phyloP scores from a whole-genome alignment of 92 coral and sea anemone genomes.

The Umimayanthus chanpuru region DNA sequence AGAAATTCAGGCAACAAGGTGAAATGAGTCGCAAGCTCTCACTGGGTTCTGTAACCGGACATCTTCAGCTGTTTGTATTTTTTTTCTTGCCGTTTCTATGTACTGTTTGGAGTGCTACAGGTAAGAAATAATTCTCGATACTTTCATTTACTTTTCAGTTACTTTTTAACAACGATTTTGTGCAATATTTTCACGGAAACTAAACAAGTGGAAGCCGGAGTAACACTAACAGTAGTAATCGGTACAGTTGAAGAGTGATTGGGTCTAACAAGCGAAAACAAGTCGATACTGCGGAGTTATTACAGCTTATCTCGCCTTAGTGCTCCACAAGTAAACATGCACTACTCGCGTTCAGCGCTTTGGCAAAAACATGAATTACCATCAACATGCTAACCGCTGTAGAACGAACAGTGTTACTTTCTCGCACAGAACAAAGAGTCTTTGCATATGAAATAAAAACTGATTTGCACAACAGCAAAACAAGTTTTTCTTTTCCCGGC shows the following conservation, averaged over 20 bases:
- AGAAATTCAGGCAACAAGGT: background rate
- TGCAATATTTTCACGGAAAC: background rate
- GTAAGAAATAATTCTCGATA: background rate
- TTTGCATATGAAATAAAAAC: background rate
- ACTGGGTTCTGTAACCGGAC: constrained; percentile 15
- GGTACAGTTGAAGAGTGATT: constrained; percentile 12
- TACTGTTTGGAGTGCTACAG: background rate
- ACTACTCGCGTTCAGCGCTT: background rate
- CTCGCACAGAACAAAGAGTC: background rate
- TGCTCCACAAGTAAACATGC: background rate
- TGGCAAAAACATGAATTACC: background rate
- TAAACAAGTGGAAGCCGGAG: background rate
- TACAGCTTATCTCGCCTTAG: constrained; percentile 4
- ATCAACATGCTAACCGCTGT: background rate
- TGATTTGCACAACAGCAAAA: background rate
- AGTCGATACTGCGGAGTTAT: constrained; percentile 7
- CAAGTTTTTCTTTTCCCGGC: background rate
- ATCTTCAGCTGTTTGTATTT: background rate
- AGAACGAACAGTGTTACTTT: background rate
- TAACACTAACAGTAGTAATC: constrained; percentile 8
- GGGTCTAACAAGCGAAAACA: constrained; percentile 32
- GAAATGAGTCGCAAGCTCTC: constrained; percentile 26
- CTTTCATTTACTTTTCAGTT: background rate
- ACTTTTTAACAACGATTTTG: background rate
- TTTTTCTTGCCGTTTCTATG: constrained; percentile 16